Percentiles rank a stretch among this genome's conserved stretches.
Conservation (phyloP, 2,797 vertebrate genomes). For the Benthosema pterotum region DNA sequence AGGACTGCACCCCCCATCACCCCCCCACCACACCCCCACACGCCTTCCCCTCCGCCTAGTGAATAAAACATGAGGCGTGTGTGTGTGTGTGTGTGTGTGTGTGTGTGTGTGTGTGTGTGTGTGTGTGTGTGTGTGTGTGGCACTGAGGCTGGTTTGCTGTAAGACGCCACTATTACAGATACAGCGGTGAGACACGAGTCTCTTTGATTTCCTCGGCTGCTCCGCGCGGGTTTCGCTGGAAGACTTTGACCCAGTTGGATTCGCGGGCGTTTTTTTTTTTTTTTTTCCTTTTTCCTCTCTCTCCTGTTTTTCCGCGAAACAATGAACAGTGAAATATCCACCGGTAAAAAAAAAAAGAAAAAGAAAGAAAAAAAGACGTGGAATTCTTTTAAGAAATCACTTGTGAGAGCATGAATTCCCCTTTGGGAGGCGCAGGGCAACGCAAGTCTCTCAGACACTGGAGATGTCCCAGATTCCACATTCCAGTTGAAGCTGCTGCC, state of each 20-base stretch:
- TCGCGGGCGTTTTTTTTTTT: conserved; percentile 26
- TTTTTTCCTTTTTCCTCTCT: conserved; percentile 23
- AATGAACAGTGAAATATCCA: not conserved
- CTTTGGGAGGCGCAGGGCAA: conserved; percentile 45
- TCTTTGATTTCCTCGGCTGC: conserved; percentile 71
- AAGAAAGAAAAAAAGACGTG: too few species aligned
- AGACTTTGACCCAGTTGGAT: conserved; percentile 46
- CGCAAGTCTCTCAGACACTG: conserved; percentile 63
- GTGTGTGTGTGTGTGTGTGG: too few species aligned
- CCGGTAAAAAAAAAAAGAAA: too few species aligned
- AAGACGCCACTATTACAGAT: conserved; percentile 59
- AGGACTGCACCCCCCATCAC: conserved; percentile 60
- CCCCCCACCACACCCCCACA: too few species aligned
- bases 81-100: conserved; percentile 10
- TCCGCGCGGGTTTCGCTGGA: conserved; percentile 51
- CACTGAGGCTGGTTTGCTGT: conserved; percentile 3
- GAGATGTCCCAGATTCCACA: conserved; percentile 70
- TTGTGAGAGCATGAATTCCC: conserved; percentile 38
- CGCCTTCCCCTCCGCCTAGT: conserved; percentile 69
- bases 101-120: too few species aligned
- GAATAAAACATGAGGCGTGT: conserved; percentile 81
- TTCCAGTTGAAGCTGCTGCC: too few species aligned
- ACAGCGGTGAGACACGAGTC: conserved; percentile 64
- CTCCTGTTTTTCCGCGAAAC: conserved; percentile 1
- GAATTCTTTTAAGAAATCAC: not conserved